These are phyloP conservation scores for Zaprionus bogoriensis DNA, from an alignment of 2,888 invertebrate genomes.

Conservation along the genomic window DNA sequence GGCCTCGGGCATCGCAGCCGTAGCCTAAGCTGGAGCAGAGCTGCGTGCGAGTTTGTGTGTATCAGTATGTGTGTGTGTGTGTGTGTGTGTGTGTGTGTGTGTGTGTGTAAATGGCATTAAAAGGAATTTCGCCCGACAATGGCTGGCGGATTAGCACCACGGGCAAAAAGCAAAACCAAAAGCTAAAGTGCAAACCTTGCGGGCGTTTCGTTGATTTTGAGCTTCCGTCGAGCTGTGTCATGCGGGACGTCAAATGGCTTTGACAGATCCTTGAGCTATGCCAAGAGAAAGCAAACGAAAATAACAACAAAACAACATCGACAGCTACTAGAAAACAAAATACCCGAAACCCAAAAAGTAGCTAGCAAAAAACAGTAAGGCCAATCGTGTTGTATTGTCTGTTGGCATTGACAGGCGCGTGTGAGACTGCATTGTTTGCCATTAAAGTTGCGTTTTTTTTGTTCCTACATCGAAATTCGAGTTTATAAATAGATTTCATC, in stretches of 20 bases:
- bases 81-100: slow-evolving; percentile 2
- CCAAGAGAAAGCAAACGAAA: slow-evolving; percentile 16
- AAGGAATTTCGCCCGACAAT: slow-evolving; percentile 70
- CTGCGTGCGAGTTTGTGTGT: neutral
- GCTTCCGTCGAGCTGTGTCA: slow-evolving; percentile 42
- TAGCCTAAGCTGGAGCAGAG: neutral
- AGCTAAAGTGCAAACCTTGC: slow-evolving; percentile 39
- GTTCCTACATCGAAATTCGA: too few species aligned
- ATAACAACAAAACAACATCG: slow-evolving; percentile 27
- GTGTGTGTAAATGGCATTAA: slow-evolving; percentile 61
- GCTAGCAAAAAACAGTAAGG: slow-evolving; percentile 3
- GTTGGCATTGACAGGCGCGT: slow-evolving; percentile 39
- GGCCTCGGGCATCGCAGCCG: slow-evolving; percentile 20
- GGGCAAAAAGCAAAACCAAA: slow-evolving; percentile 38
- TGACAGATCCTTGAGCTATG: slow-evolving; percentile 61
- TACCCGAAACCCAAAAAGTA: too few species aligned
- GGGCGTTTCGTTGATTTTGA: slow-evolving; percentile 20
- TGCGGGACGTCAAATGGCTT: slow-evolving; percentile 44
- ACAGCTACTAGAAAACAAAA: slow-evolving; percentile 8
- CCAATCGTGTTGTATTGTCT: slow-evolving; percentile 49
- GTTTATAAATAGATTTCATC: too few species aligned
- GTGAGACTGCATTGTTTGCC: slow-evolving; percentile 9
- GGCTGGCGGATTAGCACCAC: slow-evolving; percentile 63
- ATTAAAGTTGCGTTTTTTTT: neutral
- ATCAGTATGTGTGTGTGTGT: neutral